phyloP scores from a whole-genome alignment of 1,140 invertebrate genomes.

The Limonius californicus region DNA sequence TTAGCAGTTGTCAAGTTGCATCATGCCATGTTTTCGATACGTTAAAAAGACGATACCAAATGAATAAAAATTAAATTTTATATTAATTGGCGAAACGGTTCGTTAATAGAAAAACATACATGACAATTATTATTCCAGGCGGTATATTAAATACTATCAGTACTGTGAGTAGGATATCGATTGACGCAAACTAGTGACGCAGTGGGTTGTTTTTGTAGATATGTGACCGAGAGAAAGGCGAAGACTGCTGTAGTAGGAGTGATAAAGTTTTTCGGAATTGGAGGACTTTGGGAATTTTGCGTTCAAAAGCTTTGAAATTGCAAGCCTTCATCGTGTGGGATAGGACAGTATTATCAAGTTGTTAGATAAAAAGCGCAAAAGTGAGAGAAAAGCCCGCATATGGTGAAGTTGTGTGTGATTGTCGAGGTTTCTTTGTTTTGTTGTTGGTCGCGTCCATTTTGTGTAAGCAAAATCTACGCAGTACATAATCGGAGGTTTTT shows the following conservation, averaged over 20 bases:
- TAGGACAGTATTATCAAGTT: background rate
- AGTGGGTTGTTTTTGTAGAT: constrained; percentile 18
- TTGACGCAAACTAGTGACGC: constrained; percentile 31
- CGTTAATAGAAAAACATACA: too few relatives aligned
- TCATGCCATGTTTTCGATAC: too few relatives aligned
- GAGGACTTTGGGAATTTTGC: constrained; percentile 18
- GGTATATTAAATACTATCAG: background rate
- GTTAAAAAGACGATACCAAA: too few relatives aligned
- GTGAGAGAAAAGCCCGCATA: constrained; percentile 20
- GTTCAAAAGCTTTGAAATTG: constrained; percentile 15
- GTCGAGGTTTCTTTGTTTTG: constrained; percentile 31
- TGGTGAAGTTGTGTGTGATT: constrained; percentile 28
- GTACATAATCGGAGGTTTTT: background rate
- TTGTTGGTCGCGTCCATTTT: constrained; percentile 40
- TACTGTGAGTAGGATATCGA: constrained; percentile 25
- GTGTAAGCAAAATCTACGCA: constrained; percentile 30
- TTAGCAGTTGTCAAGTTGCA: too few relatives aligned
- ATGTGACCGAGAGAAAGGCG: constrained; percentile 13
- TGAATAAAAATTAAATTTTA: too few relatives aligned
- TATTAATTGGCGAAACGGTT: too few relatives aligned
- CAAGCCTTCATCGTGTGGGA: background rate
- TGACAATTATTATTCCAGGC: background rate
- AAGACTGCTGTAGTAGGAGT: background rate
- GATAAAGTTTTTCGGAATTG: background rate
- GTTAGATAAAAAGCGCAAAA: background rate